These are phyloP conservation scores for Tyria jacobaeae DNA, from an alignment of 2,888 invertebrate species.

Conservation along the genomic window DNA sequence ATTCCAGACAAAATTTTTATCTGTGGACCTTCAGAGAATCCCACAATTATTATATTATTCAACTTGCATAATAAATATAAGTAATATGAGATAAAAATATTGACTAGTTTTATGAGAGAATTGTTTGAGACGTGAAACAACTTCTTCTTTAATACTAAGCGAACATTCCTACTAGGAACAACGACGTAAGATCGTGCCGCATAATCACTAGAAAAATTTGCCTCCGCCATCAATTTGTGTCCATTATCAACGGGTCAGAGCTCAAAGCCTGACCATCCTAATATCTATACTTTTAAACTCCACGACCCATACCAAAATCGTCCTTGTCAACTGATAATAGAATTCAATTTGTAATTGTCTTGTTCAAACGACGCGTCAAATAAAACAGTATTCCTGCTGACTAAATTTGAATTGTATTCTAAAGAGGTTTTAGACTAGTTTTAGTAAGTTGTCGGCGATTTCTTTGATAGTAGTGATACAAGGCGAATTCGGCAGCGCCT, in stretches of 20 bases:
- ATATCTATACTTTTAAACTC: slow-evolving; percentile 48
- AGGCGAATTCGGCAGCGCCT: slow-evolving; percentile 76
- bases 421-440: slow-evolving; percentile 40
- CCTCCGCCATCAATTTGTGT: slow-evolving; percentile 74
- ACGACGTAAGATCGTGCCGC: slow-evolving; percentile 51
- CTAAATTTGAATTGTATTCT: slow-evolving; percentile 48
- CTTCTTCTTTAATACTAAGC: background rate
- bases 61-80: too few species aligned
- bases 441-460: slow-evolving; percentile 56
- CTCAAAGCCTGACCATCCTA: slow-evolving; percentile 64
- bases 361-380: slow-evolving; percentile 16
- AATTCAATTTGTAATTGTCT: slow-evolving; percentile 36
- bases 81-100: too few species aligned
- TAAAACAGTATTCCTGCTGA: slow-evolving; percentile 29
- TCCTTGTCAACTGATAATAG: slow-evolving; percentile 28
- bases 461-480: slow-evolving; percentile 70
- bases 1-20: too few species aligned
- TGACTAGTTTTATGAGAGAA: too few species aligned
- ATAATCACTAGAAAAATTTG: slow-evolving; percentile 68
- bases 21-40: too few species aligned
- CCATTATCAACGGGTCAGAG: slow-evolving; percentile 74
- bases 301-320: slow-evolving; percentile 26
- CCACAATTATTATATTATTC: too few species aligned
- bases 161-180: slow-evolving; percentile 15
- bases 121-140: background rate